Base-by-base conservation (phyloP, 35 echinoderm and acorn worm species). In the Strongylocentrotus purpuratus region DNA sequence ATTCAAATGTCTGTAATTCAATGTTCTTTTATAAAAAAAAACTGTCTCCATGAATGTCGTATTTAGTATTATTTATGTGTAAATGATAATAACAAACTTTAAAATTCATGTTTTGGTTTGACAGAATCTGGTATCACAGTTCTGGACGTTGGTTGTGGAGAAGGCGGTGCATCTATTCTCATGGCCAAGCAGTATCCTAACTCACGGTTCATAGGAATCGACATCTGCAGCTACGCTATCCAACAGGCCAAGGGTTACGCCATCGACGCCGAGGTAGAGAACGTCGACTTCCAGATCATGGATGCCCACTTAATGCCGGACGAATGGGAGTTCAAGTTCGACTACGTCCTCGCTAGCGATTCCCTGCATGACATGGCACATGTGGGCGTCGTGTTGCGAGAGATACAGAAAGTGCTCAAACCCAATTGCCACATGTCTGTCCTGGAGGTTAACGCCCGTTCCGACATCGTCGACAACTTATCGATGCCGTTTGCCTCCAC, bases 351-450 rank as follows among this genome's bases (percentile, higher is more conserved):
- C 12, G 97, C 96, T 5, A 96, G 97, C 58, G 98, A 99, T 85
- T 97, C 98, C 20, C 95, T 99, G 65, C 98, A 99, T 58, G 98
- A 99, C 95, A 97, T 97, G 98, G 98, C 98, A 46, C 94, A 97
- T 41, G 96, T 96, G 7, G 94, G 94, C 18, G 95, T 96, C 45
- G 96, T 97, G 11, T 94, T 99, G 32, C 65, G 95, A 15, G 93
- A 94, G 65, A 71, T 99, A 55, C 94, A 96, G 31, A 94, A 97
- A 45, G 86, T 96, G 17, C 95, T 99, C 17, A 97, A 94, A 10
- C 93, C 93, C 47, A 95, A 95, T 45, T 97, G 98, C 15, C 46
- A 47, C 85, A 85, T 99, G 52, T 97, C 98, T 17, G 96, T 99
- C 9, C 45, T 99, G 33, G 98, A 99, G 91, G 97, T 99, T 94